A percentile compares a stretch with the other conserved stretches of the same genome.
phyloP scores from a whole-genome alignment of 35 echinoderm and acorn worm species.

The Apostichopus californicus region DNA sequence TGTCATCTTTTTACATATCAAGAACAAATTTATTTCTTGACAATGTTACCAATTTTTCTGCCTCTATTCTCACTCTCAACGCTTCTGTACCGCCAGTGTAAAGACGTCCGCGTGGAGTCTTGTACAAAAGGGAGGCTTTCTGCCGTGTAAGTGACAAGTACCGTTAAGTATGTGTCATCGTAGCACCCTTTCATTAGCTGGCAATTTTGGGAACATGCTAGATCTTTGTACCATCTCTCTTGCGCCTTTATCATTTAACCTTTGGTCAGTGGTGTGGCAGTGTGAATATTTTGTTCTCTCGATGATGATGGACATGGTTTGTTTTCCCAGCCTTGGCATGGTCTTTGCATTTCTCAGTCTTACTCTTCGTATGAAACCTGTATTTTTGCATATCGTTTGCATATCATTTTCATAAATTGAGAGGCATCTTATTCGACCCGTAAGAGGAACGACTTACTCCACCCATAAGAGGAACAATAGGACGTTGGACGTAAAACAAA shows the following conservation, averaged over 20 bases:
- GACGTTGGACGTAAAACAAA: too few species aligned
- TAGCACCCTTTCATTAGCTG: slow-evolving; percentile 34
- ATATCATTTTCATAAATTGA: too few species aligned
- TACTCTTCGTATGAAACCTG: too few species aligned
- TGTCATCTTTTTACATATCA: neutral
- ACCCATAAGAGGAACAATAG: too few species aligned
- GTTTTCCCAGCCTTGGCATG: neutral
- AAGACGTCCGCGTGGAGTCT: slow-evolving; percentile 42
- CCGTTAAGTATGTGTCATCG: slow-evolving; percentile 5
- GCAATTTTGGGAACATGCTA: neutral
- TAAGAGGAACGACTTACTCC: too few species aligned
- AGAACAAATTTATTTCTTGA: neutral
- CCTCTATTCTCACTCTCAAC: slow-evolving; percentile 48
- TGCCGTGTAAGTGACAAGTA: slow-evolving; percentile 51
- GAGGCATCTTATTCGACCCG: too few species aligned
- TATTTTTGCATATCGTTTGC: too few species aligned
- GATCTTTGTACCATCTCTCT: slow-evolving; percentile 27
- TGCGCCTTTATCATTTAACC: slow-evolving; percentile 39
- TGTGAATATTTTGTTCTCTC: neutral
- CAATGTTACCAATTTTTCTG: slow-evolving; percentile 40
- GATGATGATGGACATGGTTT: neutral
- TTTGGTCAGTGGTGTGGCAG: slow-evolving; percentile 43
- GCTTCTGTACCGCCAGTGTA: slow-evolving; percentile 50
- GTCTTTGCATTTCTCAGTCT: slow-evolving; percentile 6
- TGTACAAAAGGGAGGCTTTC: slow-evolving; percentile 48